A percentile compares a stretch with the other conserved stretches of the same genome.
phyloP scores from a whole-genome alignment of 2,888 invertebrate genomes.

The Gibbula magus region DNA sequence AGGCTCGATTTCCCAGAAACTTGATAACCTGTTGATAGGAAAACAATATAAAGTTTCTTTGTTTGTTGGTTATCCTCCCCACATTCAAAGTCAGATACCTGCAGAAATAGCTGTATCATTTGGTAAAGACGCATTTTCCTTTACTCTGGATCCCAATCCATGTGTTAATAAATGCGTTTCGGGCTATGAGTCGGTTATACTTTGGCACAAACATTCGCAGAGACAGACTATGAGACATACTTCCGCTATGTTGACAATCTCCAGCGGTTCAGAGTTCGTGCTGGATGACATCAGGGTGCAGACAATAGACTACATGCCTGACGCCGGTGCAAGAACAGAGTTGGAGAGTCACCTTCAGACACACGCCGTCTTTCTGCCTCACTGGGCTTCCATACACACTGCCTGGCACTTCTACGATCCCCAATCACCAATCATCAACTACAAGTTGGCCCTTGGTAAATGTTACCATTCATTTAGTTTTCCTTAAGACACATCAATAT shows the following conservation, averaged over 20 bases:
- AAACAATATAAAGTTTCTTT: constrained; percentile 22
- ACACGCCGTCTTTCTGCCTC: constrained; percentile 24
- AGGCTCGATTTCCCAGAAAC: neutral
- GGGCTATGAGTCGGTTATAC: constrained; percentile 25
- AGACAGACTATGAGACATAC: neutral
- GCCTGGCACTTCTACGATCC: constrained; percentile 38
- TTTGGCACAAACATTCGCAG: constrained; percentile 33
- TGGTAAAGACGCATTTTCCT: constrained; percentile 31
- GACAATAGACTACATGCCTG: constrained; percentile 21
- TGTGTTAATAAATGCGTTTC: constrained; percentile 32
- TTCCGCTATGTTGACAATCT: neutral
- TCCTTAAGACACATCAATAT: too few species aligned
- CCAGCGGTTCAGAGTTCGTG: constrained; percentile 11
- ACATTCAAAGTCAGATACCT: constrained; percentile 11
- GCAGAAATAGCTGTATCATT: constrained; percentile 35
- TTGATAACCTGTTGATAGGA: neutral
- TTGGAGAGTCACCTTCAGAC: neutral
- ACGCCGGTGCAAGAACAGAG: neutral
- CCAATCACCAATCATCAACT: constrained; percentile 29
- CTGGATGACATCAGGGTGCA: constrained; percentile 20
- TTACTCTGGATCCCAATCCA: constrained; percentile 33
- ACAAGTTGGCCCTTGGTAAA: constrained; percentile 37
- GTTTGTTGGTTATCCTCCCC: constrained; percentile 29
- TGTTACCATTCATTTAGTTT: neutral
- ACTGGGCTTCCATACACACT: constrained; percentile 36